These are phyloP conservation scores for Echeneis naucrates DNA, from an alignment of 2,797 vertebrate genomes.

Conservation along the genomic window DNA sequence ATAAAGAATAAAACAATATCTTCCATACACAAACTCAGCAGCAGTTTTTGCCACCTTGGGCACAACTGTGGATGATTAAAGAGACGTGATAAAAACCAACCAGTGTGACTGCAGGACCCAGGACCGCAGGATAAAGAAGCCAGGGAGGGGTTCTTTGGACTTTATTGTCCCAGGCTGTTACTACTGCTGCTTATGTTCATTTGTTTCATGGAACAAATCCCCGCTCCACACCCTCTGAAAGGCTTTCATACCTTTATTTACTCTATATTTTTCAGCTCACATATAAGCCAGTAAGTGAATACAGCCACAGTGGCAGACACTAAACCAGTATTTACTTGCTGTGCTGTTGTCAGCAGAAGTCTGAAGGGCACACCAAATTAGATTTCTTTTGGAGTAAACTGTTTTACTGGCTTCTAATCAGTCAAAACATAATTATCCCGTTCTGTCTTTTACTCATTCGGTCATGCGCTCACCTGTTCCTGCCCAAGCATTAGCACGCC, in stretches of 20 bases:
- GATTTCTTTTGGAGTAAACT: conserved; percentile 5
- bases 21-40: neutral
- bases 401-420: neutral
- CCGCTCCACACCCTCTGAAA: neutral
- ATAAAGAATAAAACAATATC: neutral
- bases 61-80: conserved; percentile 4
- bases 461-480: conserved; percentile 87
- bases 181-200: neutral
- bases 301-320: neutral
- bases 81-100: neutral
- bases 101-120: neutral
- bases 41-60: neutral
- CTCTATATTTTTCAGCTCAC: neutral
- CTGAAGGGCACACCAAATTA: conserved; percentile 8
- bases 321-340: conserved; percentile 1
- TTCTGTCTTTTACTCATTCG: neutral
- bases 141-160: neutral
- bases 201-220: neutral
- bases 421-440: neutral
- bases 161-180: neutral
- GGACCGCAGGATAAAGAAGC: neutral
- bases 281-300: neutral
- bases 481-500: conserved; percentile 94
- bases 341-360: conserved; percentile 15
- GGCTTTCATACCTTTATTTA: conserved; percentile 1